Conservation (phyloP, 2,797 vertebrate genomes). For the Glossophaga mutica region DNA sequence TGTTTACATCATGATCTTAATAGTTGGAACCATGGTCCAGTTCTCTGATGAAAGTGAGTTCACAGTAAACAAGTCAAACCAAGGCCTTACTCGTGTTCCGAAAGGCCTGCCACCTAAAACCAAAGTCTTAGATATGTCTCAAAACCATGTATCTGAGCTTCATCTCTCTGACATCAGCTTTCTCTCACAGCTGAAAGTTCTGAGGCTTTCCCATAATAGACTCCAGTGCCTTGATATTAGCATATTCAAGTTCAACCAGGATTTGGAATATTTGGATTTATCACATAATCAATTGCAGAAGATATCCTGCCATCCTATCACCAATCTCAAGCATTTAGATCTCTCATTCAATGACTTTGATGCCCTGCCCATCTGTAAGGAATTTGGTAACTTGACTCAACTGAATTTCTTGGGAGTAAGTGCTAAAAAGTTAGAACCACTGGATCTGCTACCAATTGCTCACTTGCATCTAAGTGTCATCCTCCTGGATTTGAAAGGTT, state of each 20-base stretch:
- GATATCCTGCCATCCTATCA: conserved; percentile 81
- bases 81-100: conserved; percentile 78
- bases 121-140: conserved; percentile 86
- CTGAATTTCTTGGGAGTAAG: conserved; percentile 86
- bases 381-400: conserved; percentile 80
- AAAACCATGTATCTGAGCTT: conserved; percentile 84
- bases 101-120: conserved; percentile 75
- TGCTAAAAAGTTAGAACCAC: conserved; percentile 74
- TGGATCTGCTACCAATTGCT: conserved; percentile 82
- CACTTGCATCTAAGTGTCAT: conserved; percentile 78
- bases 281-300: conserved; percentile 87
- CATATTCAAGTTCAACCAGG: conserved; percentile 83
- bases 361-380: conserved; percentile 81
- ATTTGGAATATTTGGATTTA: conserved; percentile 87
- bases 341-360: conserved; percentile 86
- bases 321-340: conserved; percentile 83
- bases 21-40: conserved; percentile 48
- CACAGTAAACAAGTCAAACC: conserved; percentile 57
- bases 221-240: conserved; percentile 80
- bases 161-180: conserved; percentile 79
- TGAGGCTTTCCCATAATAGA: conserved; percentile 88
- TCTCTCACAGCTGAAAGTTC: conserved; percentile 78
- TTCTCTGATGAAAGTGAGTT: conserved; percentile 61
- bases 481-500: conserved; percentile 75
- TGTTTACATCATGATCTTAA: conserved; percentile 57